These are phyloP conservation scores for Arion vulgaris DNA, from an alignment of 1,140 invertebrate genomes.

Conservation along the genomic window DNA sequence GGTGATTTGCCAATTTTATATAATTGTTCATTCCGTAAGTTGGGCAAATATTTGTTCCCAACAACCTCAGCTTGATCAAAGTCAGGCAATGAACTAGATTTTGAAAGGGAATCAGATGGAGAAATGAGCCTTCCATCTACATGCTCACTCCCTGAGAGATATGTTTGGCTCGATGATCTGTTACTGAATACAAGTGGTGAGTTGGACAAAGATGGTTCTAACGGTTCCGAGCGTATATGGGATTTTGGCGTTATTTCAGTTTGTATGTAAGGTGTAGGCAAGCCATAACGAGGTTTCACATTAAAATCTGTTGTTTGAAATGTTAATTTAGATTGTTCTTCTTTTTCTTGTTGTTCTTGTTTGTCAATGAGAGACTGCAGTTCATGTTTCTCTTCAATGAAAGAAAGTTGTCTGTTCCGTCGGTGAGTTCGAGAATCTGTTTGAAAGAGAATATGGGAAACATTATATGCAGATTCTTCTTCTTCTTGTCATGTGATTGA, in stretches of 20 bases:
- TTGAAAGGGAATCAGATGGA: too few species aligned
- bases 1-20: background rate
- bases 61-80: background rate
- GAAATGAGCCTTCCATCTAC: too few species aligned
- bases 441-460: background rate
- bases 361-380: slow-evolving; percentile 35
- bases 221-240: too few species aligned
- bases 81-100: too few species aligned
- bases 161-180: too few species aligned
- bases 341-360: slow-evolving; percentile 17
- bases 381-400: slow-evolving; percentile 82
- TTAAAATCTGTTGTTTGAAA: background rate
- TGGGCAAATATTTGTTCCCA: background rate
- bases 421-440: slow-evolving; percentile 73
- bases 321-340: slow-evolving; percentile 51
- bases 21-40: background rate
- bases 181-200: too few species aligned
- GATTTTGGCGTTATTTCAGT: background rate
- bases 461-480: too few species aligned
- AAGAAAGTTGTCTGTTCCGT: slow-evolving; percentile 84
- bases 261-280: background rate
- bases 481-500: too few species aligned
- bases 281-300: too few species aligned
- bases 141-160: too few species aligned
- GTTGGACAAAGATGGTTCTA: too few species aligned